Percentiles rank a stretch among this genome's conserved stretches.
These are phyloP conservation scores for Guaruba guarouba DNA, from an alignment of 2,113 vertebrate species.

Conservation along the genomic window DNA sequence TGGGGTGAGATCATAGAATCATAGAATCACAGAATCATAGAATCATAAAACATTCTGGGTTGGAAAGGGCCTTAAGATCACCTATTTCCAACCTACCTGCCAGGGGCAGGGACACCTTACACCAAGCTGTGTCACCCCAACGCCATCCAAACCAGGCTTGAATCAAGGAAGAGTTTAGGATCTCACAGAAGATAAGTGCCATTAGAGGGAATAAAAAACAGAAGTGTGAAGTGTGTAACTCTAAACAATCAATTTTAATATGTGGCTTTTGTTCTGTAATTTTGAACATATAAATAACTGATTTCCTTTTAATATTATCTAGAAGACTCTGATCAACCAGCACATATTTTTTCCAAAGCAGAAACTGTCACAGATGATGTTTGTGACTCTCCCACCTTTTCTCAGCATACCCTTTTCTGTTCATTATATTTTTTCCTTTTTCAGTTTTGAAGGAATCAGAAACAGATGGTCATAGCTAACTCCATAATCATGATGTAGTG, in stretches of 20 bases:
- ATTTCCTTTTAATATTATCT: not conserved
- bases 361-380: not conserved
- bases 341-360: not conserved
- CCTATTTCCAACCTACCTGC: not conserved
- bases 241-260: not conserved
- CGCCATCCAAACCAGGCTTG: not conserved
- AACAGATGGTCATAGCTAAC: not conserved
- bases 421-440: not conserved
- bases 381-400: not conserved
- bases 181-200: not conserved
- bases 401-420: not conserved
- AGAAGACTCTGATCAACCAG: not conserved
- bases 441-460: not conserved
- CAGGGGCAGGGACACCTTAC: not conserved
- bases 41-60: not conserved
- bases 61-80: not conserved
- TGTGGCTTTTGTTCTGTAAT: not conserved
- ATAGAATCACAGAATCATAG: not conserved
- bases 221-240: not conserved
- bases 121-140: not conserved
- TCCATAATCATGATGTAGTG: not conserved
- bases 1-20: not conserved
- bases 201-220: not conserved
- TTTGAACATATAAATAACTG: not conserved
- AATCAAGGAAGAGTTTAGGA: not conserved